Base-by-base conservation (phyloP, 2,113 vertebrate species). In the Syngnathus floridae region DNA sequence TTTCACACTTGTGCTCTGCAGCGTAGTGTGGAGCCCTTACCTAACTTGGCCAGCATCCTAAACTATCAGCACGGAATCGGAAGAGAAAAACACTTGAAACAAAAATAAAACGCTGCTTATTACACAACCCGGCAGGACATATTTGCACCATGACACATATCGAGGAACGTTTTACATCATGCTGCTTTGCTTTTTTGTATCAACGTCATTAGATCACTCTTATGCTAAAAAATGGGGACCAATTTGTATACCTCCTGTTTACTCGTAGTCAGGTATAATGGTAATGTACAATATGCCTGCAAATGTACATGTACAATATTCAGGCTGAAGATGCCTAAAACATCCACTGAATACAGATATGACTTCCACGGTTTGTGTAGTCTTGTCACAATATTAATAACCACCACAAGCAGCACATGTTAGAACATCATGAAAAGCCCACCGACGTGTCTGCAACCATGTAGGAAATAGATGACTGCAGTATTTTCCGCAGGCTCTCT, bases 41-140 rank as follows among this genome's bases (percentile, higher is more conserved):
- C 71, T 77, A 69, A 80, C 72, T 80, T 87, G 81, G 77, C 80
- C 26, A 14, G 9, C 37, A 69, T 82, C 82, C 84, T 61, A 82
- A 84, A 71, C 65, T 57, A 73, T 77, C 70, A 77, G 64, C 54
- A 36, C 31, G 59, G 65, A 56, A 63, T 72, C 66, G 14, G 16
- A 80, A 64, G 54, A 69, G 14, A 56, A 57, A 66, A 71, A 76
- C 52, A 75, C 61, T 65, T 71, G 67, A 69, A 65, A 56, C 31
- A 66, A 75, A 77, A 37, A 22, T 22, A 75, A 76, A 72, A 76
- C n/a, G 9, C 26, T 14, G 38, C 38, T 61, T 56, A 40, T 61
- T 43, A 61, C 13, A 66, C 36, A 62, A 62, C 55, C 66, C 22
- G 56, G 41, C 19, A 35, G 64, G 21, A 66, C 55, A 31, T 67